These are phyloP conservation scores for Thera britannica DNA, from an alignment of 2,888 invertebrate species.

Conservation along the genomic window DNA sequence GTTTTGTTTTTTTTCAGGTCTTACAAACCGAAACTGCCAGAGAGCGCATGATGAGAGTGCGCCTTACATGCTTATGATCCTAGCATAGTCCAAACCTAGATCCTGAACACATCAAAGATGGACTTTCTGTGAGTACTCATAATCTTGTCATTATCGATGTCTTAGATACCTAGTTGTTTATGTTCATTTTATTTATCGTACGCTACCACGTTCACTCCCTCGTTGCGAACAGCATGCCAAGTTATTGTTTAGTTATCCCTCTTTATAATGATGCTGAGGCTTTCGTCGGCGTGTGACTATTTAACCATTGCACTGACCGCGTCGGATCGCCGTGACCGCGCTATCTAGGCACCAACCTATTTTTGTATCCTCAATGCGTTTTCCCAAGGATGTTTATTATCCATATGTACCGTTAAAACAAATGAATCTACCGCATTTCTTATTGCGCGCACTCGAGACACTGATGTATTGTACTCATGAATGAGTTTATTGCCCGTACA, in stretches of 20 bases:
- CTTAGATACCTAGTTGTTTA: slow-evolving; percentile 69
- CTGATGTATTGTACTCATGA: slow-evolving; percentile 24
- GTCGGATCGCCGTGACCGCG: slow-evolving; percentile 77
- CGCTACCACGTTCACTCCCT: slow-evolving; percentile 84
- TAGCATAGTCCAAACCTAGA: slow-evolving; percentile 65
- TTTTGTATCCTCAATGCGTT: slow-evolving; percentile 54
- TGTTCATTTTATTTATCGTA: slow-evolving; percentile 74
- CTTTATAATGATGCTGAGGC: slow-evolving; percentile 82
- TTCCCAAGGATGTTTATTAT: slow-evolving; percentile 26
- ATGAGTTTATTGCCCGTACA: slow-evolving; percentile 29
- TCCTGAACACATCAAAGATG: slow-evolving; percentile 65
- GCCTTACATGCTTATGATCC: slow-evolving; percentile 73
- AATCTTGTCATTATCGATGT: slow-evolving; percentile 70
- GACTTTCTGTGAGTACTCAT: slow-evolving; percentile 77
- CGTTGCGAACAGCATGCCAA: slow-evolving; percentile 84
- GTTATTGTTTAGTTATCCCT: slow-evolving; percentile 78
- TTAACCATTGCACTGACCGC: slow-evolving; percentile 80
- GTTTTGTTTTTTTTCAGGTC: slow-evolving; percentile 74
- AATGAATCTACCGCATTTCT: slow-evolving; percentile 14
- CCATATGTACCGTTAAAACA: slow-evolving; percentile 21
- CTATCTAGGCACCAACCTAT: slow-evolving; percentile 80
- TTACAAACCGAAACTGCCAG: slow-evolving; percentile 59
- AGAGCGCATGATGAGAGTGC: slow-evolving; percentile 79
- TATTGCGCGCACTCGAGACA: slow-evolving; percentile 22
- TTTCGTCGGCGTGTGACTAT: slow-evolving; percentile 83